A percentile compares a stretch with the other conserved stretches of the same genome.
Evolutionary conservation across 2,797 vertebrate species (phyloP).

Genomic region (Arrhamphus sclerolepis): DNA sequence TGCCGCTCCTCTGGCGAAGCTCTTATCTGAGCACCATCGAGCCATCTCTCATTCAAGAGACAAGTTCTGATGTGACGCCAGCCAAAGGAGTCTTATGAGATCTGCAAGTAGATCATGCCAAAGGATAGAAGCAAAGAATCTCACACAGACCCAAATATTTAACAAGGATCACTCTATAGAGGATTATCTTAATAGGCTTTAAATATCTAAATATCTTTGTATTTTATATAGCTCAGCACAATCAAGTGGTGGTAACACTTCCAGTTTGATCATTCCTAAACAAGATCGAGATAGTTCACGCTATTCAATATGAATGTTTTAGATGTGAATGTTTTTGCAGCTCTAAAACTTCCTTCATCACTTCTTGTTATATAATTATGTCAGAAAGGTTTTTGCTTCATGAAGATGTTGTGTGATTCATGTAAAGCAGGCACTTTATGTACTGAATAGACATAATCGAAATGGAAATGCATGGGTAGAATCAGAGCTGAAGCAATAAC

Average conservation of each 20-base stretch:
- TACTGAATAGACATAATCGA: conserved; percentile 20
- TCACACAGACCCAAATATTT: conserved; percentile 39
- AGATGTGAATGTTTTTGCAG: too few species aligned
- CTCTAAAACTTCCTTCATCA: not conserved
- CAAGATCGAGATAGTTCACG: too few species aligned
- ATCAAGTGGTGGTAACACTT: too few species aligned
- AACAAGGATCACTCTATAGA: conserved; percentile 14
- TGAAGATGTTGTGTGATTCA: too few species aligned
- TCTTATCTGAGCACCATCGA: conserved; percentile 73
- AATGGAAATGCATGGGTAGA: conserved; percentile 27
- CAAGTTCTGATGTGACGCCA: conserved; percentile 62
- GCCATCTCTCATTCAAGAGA: conserved; percentile 57
- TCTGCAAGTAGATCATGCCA: conserved; percentile 34
- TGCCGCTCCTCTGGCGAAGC: conserved; percentile 65
- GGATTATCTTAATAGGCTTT: conserved; percentile 6
- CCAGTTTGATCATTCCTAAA: too few species aligned
- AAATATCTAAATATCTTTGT: conserved; percentile 14
- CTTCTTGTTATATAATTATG: conserved; percentile 3
- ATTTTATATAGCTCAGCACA: not conserved
- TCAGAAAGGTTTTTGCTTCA: not conserved
- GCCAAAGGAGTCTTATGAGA: conserved; percentile 69
- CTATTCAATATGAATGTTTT: not conserved
- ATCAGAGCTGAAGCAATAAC: conserved; percentile 25
- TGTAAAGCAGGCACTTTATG: too few species aligned
- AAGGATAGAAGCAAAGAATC: conserved; percentile 33